Percentiles rank a stretch among this genome's conserved stretches.
Evolutionary conservation across 2,888 invertebrate species (phyloP).

Genomic region (Epinotia nisella): DNA sequence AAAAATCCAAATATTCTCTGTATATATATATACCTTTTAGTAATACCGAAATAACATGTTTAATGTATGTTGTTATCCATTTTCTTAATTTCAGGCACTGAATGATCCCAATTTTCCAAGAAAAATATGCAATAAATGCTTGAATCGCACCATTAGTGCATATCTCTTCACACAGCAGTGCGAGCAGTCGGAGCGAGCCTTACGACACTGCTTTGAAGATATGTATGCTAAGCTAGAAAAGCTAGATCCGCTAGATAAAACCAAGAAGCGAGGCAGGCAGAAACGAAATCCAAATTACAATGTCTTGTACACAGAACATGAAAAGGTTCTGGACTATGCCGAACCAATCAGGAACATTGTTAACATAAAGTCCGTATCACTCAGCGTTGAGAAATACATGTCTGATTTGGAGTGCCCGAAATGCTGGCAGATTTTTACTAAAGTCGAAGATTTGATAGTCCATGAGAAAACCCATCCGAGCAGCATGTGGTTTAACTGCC

Average conservation of each 20-base stretch:
- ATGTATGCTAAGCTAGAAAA: conserved; percentile 72
- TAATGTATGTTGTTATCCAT: background rate
- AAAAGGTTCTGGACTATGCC: conserved; percentile 72
- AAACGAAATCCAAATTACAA: conserved; percentile 71
- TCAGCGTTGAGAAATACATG: conserved; percentile 50
- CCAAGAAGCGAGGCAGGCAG: conserved; percentile 68
- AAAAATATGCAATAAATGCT: conserved; percentile 70
- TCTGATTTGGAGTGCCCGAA: conserved; percentile 69
- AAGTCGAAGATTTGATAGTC: conserved; percentile 62
- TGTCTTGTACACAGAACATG: conserved; percentile 60
- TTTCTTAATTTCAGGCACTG: conserved; percentile 61
- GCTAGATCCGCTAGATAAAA: conserved; percentile 67
- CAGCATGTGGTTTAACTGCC: conserved; percentile 75
- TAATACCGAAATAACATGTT: too few relatives aligned
- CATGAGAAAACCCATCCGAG: conserved; percentile 72
- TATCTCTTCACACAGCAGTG: conserved; percentile 77
- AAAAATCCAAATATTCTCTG: too few relatives aligned
- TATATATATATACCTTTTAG: too few relatives aligned
- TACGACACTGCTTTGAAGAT: conserved; percentile 73
- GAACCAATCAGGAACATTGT: conserved; percentile 70
- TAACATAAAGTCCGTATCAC: conserved; percentile 56
- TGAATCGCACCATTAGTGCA: conserved; percentile 64
- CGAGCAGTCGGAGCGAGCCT: conserved; percentile 69
- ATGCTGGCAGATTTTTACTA: conserved; percentile 71
- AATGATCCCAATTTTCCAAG: conserved; percentile 68